phyloP scores from a whole-genome alignment of 1,140 invertebrate genomes.

The Pseudobourletiella spinata region DNA sequence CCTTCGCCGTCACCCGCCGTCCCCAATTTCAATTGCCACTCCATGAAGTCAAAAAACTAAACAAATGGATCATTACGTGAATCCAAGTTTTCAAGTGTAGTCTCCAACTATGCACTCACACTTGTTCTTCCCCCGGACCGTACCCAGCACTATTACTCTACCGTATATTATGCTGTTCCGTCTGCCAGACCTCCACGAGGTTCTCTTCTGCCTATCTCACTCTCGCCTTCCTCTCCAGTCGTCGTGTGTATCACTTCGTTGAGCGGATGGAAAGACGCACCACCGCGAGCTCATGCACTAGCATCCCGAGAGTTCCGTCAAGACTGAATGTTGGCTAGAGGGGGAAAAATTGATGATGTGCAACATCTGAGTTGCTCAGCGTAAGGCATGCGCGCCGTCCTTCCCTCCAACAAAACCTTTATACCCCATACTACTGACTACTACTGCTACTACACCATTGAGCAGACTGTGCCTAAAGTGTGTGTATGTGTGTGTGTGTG shows the following conservation, averaged over 20 bases:
- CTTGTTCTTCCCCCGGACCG: background rate
- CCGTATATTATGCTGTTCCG: too few relatives aligned
- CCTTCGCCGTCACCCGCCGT: too few relatives aligned
- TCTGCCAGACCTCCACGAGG: background rate
- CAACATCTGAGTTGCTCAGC: background rate
- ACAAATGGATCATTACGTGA: too few relatives aligned
- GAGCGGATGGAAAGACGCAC: too few relatives aligned
- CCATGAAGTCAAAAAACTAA: too few relatives aligned
- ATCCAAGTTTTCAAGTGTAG: too few relatives aligned
- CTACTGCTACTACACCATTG: background rate
- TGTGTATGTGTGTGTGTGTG: too few relatives aligned
- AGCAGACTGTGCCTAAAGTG: too few relatives aligned
- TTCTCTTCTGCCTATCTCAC: background rate
- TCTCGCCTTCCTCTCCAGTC: background rate
- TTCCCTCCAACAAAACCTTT: background rate
- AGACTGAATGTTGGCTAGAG: background rate
- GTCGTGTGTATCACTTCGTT: background rate
- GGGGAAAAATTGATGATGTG: conserved; percentile 1
- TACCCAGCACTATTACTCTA: background rate
- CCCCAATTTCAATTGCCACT: too few relatives aligned
- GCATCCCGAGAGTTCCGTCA: background rate
- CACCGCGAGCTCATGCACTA: background rate
- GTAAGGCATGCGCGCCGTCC: background rate
- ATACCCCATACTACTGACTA: background rate
- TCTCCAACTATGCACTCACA: too few relatives aligned